Evolutionary conservation across 1,140 invertebrate genomes (phyloP), one percentile per base, ranked within the genome.

Genomic region (Cheumatopsyche charites): DNA sequence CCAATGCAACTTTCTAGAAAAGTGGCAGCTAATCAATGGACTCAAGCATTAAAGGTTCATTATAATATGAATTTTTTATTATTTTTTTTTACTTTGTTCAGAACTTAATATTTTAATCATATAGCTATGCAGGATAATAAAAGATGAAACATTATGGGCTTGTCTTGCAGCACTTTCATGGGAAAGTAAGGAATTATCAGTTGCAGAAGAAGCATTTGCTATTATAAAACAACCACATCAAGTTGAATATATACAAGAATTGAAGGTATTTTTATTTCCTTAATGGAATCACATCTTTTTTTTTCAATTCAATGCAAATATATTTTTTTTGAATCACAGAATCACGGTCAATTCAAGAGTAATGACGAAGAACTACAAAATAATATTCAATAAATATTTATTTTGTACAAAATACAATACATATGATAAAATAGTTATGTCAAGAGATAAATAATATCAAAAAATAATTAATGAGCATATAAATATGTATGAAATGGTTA

Each of bases 171-270:
- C 92, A 0, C 86, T 97, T 81, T 90, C 95, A 12, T 91, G 91
- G 61, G 89, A 92, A 75, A 87, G 95, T 76, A 78, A 80, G 68
- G 82, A 85, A 62, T 82, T 97, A 21, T 87, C 90, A 45, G 90
- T 94, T 26, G 95, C 95, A 0, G 95, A 98, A 86, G 91, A 97
- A 79, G 93, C 94, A 9, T 98, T 96, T 83, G 92, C 94, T n/a
- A 90, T 94, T 21, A 93, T 98, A 67, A 89, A 90, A 73, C 91
- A 95, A 86, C 91, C 90, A 55, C 95, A 98, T 77, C 97, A 97
- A 89, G 95, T 98, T 0, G 88, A 91, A 77, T 96, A 94, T 79
- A 91, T 98, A 66, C 90, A 92, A 79, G 88, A 94, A 77, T 89
- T 97, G 21, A 93, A 94, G 80, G 89, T 89, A 71, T 42, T 13